phyloP scores from a whole-genome alignment of 30 jellyfish, hydroid and myxozoan genomes.

The Aurelia aurita region DNA sequence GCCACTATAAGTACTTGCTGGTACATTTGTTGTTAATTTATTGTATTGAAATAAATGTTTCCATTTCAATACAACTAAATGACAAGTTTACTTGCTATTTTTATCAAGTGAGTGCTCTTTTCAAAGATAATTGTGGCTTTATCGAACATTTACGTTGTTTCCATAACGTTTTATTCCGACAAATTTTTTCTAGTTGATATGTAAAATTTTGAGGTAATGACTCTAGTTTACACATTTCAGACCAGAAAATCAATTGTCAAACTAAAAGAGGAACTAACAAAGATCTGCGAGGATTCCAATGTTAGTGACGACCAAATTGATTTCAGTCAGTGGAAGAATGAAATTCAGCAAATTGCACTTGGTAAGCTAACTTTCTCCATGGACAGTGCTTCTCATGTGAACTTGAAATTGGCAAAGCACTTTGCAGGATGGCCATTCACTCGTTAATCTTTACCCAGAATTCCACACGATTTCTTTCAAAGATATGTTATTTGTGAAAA shows the following conservation, averaged over 20 bases:
- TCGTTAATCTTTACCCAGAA: background rate
- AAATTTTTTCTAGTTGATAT: background rate
- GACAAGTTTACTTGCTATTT: too few species aligned
- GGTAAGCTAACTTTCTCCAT: constrained; percentile 12
- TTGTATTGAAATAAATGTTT: too few species aligned
- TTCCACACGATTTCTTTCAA: too few species aligned
- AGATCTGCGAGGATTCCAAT: constrained; percentile 12
- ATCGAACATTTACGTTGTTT: background rate
- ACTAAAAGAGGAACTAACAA: constrained; percentile 8
- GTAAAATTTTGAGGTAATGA: background rate
- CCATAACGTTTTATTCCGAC: background rate
- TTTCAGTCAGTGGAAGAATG: constrained; percentile 35
- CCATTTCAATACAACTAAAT: too few species aligned
- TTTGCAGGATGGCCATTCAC: background rate
- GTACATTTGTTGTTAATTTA: too few species aligned
- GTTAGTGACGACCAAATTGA: constrained; percentile 17
- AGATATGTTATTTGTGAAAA: too few species aligned
- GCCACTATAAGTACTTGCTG: too few species aligned
- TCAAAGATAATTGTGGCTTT: too few species aligned
- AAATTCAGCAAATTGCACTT: constrained; percentile 29
- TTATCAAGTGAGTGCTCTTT: too few species aligned
- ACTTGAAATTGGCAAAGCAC: background rate
- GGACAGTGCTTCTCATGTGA: too few species aligned
- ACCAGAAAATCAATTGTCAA: constrained; percentile 14
- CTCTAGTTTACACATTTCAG: constrained; percentile 4